Conservation (phyloP, 2,113 vertebrate species). For the Macroglossus sobrinus region DNA sequence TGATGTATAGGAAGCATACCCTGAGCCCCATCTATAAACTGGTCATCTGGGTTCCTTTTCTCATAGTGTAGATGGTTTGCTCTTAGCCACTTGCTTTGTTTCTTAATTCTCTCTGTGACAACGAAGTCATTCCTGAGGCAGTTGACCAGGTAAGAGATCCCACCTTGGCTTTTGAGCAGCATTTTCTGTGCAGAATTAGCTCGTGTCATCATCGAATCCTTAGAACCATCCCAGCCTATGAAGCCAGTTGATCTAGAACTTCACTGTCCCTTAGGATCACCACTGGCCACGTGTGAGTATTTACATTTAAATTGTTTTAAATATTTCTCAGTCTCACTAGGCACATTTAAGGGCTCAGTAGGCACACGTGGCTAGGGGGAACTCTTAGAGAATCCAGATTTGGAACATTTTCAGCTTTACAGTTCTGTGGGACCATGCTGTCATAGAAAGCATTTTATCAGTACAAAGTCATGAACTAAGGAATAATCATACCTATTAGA, state of each 20-base stretch:
- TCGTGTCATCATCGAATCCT: background rate
- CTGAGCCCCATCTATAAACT: background rate
- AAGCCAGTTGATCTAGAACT: background rate
- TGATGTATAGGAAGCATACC: background rate
- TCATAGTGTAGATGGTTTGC: background rate
- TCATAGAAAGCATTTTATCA: background rate
- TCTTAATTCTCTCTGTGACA: background rate
- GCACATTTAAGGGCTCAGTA: background rate
- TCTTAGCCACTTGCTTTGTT: background rate
- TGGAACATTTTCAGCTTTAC: background rate
- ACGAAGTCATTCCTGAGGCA: background rate
- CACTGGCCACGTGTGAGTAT: background rate
- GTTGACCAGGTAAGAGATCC: background rate
- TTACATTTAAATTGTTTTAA: background rate
- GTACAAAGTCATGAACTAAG: background rate
- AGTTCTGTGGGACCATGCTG: background rate
- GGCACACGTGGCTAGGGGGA: background rate
- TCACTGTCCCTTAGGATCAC: background rate
- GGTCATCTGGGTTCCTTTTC: background rate
- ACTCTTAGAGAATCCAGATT: background rate
- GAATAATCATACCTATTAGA: background rate
- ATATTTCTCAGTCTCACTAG: background rate
- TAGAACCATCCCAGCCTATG: fast-evolving
- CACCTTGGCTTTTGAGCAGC: background rate
- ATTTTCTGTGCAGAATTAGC: background rate